Conservation (phyloP, 2,113 vertebrate genomes). For the Mormyrus lacerda region DNA sequence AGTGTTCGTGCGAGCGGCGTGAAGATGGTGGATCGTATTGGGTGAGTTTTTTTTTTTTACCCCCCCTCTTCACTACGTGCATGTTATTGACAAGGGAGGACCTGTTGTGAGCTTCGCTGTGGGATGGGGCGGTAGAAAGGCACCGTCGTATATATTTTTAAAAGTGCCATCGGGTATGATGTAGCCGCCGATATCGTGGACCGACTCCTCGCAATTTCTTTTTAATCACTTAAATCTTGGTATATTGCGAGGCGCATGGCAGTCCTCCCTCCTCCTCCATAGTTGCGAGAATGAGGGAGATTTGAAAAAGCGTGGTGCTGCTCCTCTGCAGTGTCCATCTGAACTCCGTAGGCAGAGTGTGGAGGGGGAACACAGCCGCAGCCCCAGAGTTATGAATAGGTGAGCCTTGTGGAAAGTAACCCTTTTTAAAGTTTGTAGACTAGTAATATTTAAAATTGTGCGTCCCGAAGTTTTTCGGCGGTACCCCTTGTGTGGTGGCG, state of each 20-base stretch:
- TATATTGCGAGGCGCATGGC: slow-evolving; percentile 70
- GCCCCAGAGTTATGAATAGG: neutral
- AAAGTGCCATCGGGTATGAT: neutral
- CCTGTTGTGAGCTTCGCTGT: slow-evolving; percentile 44
- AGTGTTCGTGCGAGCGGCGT: slow-evolving; percentile 56
- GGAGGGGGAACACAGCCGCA: neutral
- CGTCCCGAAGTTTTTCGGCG: slow-evolving; percentile 11
- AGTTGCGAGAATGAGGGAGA: slow-evolving; percentile 77
- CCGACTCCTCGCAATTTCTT: neutral
- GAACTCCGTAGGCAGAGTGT: neutral
- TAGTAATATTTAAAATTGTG: neutral
- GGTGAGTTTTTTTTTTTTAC: slow-evolving; percentile 49
- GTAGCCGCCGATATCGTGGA: neutral
- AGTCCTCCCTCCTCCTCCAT: slow-evolving; percentile 56
- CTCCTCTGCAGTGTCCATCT: slow-evolving; percentile 26
- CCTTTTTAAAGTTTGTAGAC: neutral
- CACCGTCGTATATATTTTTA: neutral
- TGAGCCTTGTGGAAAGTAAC: neutral
- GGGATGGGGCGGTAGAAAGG: slow-evolving; percentile 33
- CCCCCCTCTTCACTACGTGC: slow-evolving; percentile 45
- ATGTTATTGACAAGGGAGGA: slow-evolving; percentile 58
- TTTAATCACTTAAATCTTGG: slow-evolving; percentile 48
- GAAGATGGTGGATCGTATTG: slow-evolving; percentile 73
- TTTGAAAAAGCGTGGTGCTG: slow-evolving; percentile 71
- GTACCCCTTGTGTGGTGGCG: slow-evolving; percentile 53